These are phyloP conservation scores for Pogona vitticeps DNA, from an alignment of 2,113 vertebrate species.

Conservation along the genomic window DNA sequence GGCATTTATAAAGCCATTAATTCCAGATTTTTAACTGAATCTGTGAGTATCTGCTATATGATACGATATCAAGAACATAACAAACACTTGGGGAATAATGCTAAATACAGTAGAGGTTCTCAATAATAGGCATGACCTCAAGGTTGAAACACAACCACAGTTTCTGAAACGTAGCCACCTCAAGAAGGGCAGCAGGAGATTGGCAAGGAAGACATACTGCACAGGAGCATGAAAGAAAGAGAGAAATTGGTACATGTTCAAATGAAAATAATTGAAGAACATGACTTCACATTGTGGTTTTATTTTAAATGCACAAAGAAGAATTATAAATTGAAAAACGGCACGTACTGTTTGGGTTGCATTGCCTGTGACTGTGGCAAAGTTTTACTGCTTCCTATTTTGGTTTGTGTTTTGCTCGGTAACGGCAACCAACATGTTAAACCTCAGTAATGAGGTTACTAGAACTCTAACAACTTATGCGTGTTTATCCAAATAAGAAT, in stretches of 20 bases:
- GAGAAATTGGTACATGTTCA: neutral
- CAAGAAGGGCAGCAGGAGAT: neutral
- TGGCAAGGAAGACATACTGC: neutral
- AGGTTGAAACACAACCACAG: neutral
- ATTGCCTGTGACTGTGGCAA: neutral
- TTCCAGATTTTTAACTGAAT: neutral
- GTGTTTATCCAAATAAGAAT: neutral
- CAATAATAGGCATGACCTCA: neutral
- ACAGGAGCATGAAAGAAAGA: neutral
- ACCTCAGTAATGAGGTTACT: accelerated
- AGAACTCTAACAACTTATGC: neutral
- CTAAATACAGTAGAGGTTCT: neutral
- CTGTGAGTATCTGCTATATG: neutral
- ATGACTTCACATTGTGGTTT: neutral
- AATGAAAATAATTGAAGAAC: neutral
- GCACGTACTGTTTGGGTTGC: neutral
- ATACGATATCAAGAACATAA: neutral
- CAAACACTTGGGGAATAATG: neutral
- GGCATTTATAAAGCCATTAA: neutral
- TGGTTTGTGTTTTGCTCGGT: neutral
- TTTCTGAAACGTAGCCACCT: too few relatives aligned
- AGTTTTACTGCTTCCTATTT: neutral
- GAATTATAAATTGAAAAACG: neutral
- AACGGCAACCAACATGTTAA: neutral
- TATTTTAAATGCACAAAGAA: neutral